Base-by-base conservation (phyloP, 2,888 invertebrate species). In the Gymnoscelis rufifasciata region DNA sequence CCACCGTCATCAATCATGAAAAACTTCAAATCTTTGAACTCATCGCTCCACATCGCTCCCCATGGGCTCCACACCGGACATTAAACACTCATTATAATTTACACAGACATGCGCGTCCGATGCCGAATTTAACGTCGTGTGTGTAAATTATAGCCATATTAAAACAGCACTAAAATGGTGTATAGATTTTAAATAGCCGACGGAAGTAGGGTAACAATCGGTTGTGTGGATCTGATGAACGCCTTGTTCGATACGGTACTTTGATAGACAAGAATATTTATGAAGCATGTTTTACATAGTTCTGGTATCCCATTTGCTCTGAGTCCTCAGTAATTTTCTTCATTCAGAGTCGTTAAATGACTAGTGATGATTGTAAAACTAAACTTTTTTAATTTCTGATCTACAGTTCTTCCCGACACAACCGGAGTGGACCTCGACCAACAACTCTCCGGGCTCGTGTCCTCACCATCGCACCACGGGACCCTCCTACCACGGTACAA, bases 391-490 rank as follows among this genome's bases (percentile, higher is more conserved):
- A 3, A 42, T 45, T 56, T 51, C 64, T 54, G 65, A 65, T 66
- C 64, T 68, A 26, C 87, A 94, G 93, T 94, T 78, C 88, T 95
- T 38, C 95, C 94, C 47, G 95, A 95, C 68, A 93, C 94, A 15
- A 92, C 94, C 51, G 93, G 92, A 39, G 92, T 92, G 26, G 93
- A 93, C 62, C 71, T 93, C 57, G 93, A 93, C 68, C 93, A 93
- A 72, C 93, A 93, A 68, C 82, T 93, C 3, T 93, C 93, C 28
- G 89, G 92, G 60, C 68, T 91, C 58, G 88, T 91, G 59, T 89
- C 90, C 1, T 87, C 88, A 4, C 82, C 89, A n/a, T 87, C 90
- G 0, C 88, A 86, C 67, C 90, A 79, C 79, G 75, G 90, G 10
- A 90, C 91, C n/a, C 79, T 93, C 6, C 90, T 93, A 41, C 93